These are phyloP conservation scores for Chloroceryle inda DNA, from an alignment of 2,797 vertebrate genomes.

Conservation along the genomic window DNA sequence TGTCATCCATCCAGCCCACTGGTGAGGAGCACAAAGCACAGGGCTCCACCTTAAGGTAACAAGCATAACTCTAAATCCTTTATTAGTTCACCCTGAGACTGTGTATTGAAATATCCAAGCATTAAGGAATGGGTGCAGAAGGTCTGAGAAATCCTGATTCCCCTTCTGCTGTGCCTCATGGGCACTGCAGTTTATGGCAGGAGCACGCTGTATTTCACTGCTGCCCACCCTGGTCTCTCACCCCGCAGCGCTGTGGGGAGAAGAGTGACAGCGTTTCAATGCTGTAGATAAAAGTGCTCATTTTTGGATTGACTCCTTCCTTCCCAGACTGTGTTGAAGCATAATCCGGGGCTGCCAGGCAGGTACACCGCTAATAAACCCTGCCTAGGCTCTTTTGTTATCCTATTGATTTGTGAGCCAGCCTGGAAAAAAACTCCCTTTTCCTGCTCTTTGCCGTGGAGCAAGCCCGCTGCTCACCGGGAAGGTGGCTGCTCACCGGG, in stretches of 20 bases:
- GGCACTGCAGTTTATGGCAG: fast-evolving
- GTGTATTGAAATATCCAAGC: fast-evolving
- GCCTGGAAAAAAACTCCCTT: fast-evolving
- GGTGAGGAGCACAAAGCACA: not conserved
- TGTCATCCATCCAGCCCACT: not conserved
- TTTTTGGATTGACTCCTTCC: fast-evolving
- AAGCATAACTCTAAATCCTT: not conserved
- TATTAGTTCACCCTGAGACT: not conserved
- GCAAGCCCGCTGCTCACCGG: fast-evolving
- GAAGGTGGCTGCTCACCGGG: fast-evolving
- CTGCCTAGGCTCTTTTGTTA: fast-evolving
- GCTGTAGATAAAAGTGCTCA: not conserved
- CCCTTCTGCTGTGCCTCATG: fast-evolving
- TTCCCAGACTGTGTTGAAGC: fast-evolving
- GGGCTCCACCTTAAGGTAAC: fast-evolving
- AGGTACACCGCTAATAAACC: fast-evolving
- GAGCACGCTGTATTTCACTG: fast-evolving
- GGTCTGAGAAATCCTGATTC: fast-evolving
- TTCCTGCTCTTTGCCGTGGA: fast-evolving
- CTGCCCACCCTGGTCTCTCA: not conserved
- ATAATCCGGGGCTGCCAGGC: fast-evolving
- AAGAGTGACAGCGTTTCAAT: fast-evolving
- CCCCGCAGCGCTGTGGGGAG: not conserved
- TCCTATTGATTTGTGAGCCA: fast-evolving
- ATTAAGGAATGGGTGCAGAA: not conserved